Conservation (phyloP, 2,113 vertebrate species). For the Crotalus horridus region DNA sequence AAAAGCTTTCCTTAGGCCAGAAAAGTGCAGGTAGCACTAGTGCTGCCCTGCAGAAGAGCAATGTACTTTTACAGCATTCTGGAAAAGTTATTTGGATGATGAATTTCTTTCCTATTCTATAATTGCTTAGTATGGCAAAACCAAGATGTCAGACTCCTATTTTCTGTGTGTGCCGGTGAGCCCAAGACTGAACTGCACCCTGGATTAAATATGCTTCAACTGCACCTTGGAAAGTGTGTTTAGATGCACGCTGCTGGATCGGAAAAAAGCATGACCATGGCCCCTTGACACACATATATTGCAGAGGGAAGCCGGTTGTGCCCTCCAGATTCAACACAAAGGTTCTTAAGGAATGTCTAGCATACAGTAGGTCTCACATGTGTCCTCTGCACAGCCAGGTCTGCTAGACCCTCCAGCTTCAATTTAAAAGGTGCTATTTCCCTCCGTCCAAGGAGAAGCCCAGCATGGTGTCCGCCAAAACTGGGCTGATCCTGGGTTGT, state of each 20-base stretch:
- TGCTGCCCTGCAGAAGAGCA: neutral
- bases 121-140: neutral
- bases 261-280: neutral
- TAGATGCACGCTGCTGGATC: neutral
- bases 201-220: neutral
- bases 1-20: neutral
- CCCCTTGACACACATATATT: neutral
- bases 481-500: neutral
- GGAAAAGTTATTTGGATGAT: neutral
- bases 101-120: conserved; percentile 4
- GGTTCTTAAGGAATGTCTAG: neutral
- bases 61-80: neutral
- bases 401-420: neutral
- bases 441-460: neutral
- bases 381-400: neutral
- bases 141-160: neutral
- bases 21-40: neutral
- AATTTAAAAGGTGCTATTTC: neutral
- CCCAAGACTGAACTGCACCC: neutral
- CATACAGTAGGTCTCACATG: neutral
- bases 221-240: neutral
- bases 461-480: neutral
- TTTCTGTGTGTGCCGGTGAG: neutral
- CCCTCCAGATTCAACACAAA: neutral
- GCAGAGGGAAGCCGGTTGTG: neutral